Evolutionary conservation across 1,140 invertebrate species (phyloP), one percentile per base, ranked within the genome.

Genomic region (Dendrolimus kikuchii): DNA sequence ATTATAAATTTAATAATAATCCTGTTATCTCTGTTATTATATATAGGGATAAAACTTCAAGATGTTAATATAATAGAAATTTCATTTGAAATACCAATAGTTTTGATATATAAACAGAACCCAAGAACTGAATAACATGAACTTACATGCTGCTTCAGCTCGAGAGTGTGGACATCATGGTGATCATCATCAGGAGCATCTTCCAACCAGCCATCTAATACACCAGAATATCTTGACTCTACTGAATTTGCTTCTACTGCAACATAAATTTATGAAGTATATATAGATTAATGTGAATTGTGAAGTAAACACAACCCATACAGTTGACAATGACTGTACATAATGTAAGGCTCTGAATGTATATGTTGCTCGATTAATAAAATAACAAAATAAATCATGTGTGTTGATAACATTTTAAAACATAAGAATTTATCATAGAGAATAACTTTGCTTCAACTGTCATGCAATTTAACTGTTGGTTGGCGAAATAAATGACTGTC

Each of bases 151-250:
- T 76, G 88, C 60, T 73, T 89, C 65, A 74, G 81, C 56, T 88
- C 82, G 38, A 89, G 67, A 9, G 81, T 74, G 58, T 89, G 88
- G 52, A 82, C 77, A 67, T 88, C 87, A 68, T 91, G 89, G 59
- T 89, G 88, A 52, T 90, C 87, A 56, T 89, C 86, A 52, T 85
- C 84, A 7, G 88, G 75, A 57, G 84, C 76, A 67, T 93, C 92
- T 63, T 95, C 93, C n/a, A 94, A 89, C 93, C 93, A 95, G 7
- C 93, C 93, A 73, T 94, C 92, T 57, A 95, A 91, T 44, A 92
- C 89, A 66, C 90, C 90, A 7, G 93, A 91, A 86, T 92, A 95
- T 40, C 90, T 87, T 36, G 93, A 94, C 68, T 94, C 90, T 7
- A 89, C 88, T 59, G 92, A 68, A 41, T 92, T 91, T 37, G 90